phyloP scores from a whole-genome alignment of 2,888 invertebrate genomes.

The Synergus itoensis region DNA sequence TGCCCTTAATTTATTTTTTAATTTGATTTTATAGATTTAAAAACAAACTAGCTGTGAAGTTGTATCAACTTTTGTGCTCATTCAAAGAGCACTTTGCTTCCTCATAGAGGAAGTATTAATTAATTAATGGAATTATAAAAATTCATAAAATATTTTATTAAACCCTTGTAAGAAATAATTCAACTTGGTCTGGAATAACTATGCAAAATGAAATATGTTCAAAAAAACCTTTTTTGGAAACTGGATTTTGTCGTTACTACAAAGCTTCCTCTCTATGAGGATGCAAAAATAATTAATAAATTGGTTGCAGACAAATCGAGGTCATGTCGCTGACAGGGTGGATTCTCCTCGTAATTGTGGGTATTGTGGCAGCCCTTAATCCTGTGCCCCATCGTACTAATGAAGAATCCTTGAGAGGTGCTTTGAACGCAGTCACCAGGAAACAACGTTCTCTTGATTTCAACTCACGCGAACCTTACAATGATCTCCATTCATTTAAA shows the following conservation, averaged over 20 bases:
- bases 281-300: slow-evolving; percentile 17
- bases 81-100: no score
- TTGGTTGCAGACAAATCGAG: slow-evolving; percentile 20
- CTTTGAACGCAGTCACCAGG: slow-evolving; percentile 77
- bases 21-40: not conserved
- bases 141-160: no score
- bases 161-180: no score
- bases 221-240: no score
- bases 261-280: no score
- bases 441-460: slow-evolving; percentile 75
- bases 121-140: no score
- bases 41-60: no score
- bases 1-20: not conserved
- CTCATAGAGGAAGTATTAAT: no score
- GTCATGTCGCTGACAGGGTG: slow-evolving; percentile 58
- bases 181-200: no score
- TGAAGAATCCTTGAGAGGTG: slow-evolving; percentile 77
- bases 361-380: slow-evolving; percentile 56
- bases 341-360: slow-evolving; percentile 57
- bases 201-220: no score
- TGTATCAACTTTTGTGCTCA: no score
- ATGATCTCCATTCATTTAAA: slow-evolving; percentile 67
- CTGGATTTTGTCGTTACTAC: no score
- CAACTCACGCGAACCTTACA: slow-evolving; percentile 67
- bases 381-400: slow-evolving; percentile 59